These are phyloP conservation scores for Cheilosia impressa DNA, from an alignment of 2,888 invertebrate species.

Conservation along the genomic window DNA sequence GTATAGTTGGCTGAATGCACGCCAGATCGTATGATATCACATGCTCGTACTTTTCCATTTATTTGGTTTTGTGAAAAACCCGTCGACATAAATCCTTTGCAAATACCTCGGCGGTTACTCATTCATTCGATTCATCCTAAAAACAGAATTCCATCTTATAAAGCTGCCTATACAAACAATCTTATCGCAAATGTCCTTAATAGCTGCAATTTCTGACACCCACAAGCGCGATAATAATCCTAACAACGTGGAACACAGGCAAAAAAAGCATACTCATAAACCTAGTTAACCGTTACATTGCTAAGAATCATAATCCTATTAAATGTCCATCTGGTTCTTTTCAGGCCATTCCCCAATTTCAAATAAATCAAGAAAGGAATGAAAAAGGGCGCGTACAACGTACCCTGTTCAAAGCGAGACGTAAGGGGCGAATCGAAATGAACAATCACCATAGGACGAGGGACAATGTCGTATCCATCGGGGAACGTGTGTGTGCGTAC, in stretches of 20 bases:
- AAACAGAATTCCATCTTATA: conserved; percentile 22
- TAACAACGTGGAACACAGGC: conserved; percentile 33
- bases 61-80: too few species aligned
- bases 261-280: conserved; percentile 47
- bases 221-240: conserved; percentile 60
- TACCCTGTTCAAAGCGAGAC: conserved; percentile 18
- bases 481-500: conserved; percentile 22
- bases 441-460: conserved; percentile 35
- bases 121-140: neutral
- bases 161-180: conserved; percentile 24
- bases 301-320: conserved; percentile 76
- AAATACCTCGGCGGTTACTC: too few species aligned
- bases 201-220: conserved; percentile 58
- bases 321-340: conserved; percentile 76
- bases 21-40: too few species aligned
- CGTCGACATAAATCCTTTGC: too few species aligned
- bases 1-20: neutral
- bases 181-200: conserved; percentile 40
- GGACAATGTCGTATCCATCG: conserved; percentile 51
- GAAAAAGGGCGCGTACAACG: conserved; percentile 57
- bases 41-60: too few species aligned
- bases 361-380: conserved; percentile 63
- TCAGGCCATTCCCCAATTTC: conserved; percentile 72
- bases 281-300: conserved; percentile 73
- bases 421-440: conserved; percentile 68